Evolutionary conservation across 2,113 vertebrate genomes (phyloP).

Genomic region (Loxodonta africana): DNA sequence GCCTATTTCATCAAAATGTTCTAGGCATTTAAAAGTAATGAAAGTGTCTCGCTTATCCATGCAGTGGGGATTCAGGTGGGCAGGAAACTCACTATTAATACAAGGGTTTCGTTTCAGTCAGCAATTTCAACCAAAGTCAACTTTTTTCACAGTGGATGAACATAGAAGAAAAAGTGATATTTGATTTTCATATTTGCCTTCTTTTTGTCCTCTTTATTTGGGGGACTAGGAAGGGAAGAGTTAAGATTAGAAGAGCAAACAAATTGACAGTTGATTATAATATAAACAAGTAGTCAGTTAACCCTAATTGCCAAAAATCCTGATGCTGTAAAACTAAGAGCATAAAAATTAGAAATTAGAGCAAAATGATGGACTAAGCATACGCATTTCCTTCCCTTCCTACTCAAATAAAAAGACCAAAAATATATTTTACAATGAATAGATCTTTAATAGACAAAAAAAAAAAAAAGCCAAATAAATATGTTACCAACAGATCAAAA

Average conservation of each 20-base stretch:
- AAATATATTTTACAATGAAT: neutral
- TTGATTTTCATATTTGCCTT: neutral
- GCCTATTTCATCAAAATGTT: constrained; percentile 2
- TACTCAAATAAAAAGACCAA: neutral
- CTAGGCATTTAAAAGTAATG: neutral
- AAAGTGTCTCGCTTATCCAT: neutral
- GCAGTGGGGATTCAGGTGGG: neutral
- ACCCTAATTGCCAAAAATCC: neutral
- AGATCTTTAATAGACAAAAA: constrained; percentile 13
- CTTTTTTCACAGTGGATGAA: neutral
- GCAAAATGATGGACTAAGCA: neutral
- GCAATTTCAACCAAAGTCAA: constrained; percentile 34
- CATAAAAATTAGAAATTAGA: constrained; percentile 12
- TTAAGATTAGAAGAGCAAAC: neutral
- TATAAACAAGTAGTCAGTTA: neutral
- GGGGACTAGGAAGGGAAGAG: neutral
- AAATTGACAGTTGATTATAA: neutral
- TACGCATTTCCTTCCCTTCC: neutral
- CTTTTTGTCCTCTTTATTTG: neutral
- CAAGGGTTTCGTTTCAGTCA: neutral
- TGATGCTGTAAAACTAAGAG: neutral
- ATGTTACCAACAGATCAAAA: constrained; percentile 31
- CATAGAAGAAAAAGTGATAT: neutral
- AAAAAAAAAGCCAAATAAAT: neutral
- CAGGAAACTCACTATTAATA: neutral